Evolutionary conservation across 2,888 invertebrate species (phyloP).

Genomic region (Heliconius aoede): DNA sequence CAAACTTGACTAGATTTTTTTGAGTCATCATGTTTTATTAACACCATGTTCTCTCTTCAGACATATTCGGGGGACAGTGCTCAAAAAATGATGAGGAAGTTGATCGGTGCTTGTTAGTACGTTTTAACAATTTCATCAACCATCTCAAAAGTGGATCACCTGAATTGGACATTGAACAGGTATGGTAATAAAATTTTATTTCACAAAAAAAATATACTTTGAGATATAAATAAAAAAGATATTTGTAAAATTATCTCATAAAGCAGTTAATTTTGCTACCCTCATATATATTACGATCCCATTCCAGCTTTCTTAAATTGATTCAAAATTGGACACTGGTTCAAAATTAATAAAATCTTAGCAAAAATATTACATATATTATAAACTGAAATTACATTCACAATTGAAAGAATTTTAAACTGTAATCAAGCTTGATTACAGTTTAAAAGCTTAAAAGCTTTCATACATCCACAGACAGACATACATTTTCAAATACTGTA

Average conservation of each 20-base stretch:
- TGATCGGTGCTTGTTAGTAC: constrained; percentile 88
- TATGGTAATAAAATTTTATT: constrained; percentile 52
- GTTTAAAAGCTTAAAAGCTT: too few relatives aligned
- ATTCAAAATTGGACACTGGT: neutral
- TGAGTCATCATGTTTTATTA: neutral
- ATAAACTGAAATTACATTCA: too few relatives aligned
- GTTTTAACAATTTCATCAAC: constrained; percentile 89
- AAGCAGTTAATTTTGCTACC: too few relatives aligned
- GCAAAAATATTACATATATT: neutral
- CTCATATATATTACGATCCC: too few relatives aligned
- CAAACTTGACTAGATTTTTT: too few relatives aligned
- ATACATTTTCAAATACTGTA: neutral
- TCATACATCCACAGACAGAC: neutral
- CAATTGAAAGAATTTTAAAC: too few relatives aligned
- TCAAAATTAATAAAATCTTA: too few relatives aligned
- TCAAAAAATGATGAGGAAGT: constrained; percentile 87
- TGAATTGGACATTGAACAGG: constrained; percentile 87
- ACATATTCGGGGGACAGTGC: constrained; percentile 89
- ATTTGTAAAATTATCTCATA: too few relatives aligned
- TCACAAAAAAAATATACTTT: neutral
- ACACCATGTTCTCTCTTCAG: constrained; percentile 65
- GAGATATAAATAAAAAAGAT: too few relatives aligned
- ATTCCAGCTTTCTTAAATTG: neutral
- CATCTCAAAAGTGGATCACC: constrained; percentile 89
- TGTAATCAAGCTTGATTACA: too few relatives aligned